Evolutionary conservation across 1,140 invertebrate species (phyloP), one percentile per base, ranked within the genome.

Genomic region (Brachystomella parvula): DNA sequence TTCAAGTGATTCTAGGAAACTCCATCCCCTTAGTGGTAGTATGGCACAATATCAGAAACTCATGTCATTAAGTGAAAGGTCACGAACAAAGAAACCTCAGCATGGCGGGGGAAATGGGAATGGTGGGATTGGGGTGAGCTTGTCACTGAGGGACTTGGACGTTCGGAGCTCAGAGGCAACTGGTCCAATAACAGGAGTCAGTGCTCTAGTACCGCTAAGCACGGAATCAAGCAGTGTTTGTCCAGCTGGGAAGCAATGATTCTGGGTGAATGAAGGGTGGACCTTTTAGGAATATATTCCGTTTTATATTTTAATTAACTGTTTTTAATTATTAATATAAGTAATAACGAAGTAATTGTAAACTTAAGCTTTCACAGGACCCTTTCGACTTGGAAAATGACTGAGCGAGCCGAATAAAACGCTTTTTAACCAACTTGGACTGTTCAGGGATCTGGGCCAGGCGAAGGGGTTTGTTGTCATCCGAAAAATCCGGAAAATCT

Each of bases 11-110:
- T 65, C 58, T 6, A 53, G 49, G 49, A 53, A 53, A 24, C 24
- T 44, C 56, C 29, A 61, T 15, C 47, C 70, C 17, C 69, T 35
- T 44, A 62, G 33, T 64, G 57, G 57, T 2, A 59, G 57, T 31
- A 29, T 59, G 57, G 57, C 57, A 12, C 57, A 59, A 21, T 59
- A 59, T 31, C 57, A 59, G 30, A 59, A 59, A 31, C 30, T 59
- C 26, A 59, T 59, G 57, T 29, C 57, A 12, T 24, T 59, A 31
- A 49, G 33, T 60, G 66, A 47, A 47, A 15, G 49, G 12, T 53
- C 49, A 24, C 12, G 49, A 53, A 9, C 49, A 9, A 53, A 53
- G 49, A 53, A 53, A 53, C 49, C 49, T 17, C 12, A 53, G 21
- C 12, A 24, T 53, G 49, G 9, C 24, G n/a, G n/a, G n/a, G n/a